Evolutionary conservation across 2,113 vertebrate species (phyloP).

Genomic region (Antechinus flavipes): DNA sequence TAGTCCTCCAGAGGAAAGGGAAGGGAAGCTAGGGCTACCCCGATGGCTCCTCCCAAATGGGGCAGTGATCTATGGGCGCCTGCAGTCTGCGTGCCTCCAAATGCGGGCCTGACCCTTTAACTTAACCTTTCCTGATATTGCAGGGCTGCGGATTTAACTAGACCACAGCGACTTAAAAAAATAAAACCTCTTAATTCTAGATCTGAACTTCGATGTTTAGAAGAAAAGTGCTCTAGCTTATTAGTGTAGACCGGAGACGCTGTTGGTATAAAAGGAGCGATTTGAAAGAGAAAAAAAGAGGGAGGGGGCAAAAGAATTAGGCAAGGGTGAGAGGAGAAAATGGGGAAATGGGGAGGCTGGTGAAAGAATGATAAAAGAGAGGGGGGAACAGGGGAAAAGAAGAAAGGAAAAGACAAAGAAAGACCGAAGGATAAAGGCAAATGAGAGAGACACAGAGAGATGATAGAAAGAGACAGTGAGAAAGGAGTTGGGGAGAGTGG

Average conservation of each 20-base stretch:
- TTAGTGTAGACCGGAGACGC: not conserved
- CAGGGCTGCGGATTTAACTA: not conserved
- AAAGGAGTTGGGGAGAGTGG: not conserved
- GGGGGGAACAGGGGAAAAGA: not conserved
- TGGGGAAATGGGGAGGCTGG: not conserved
- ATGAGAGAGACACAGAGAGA: not conserved
- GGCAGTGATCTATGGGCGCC: not conserved
- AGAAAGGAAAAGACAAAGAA: not conserved
- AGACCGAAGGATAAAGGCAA: too few species aligned
- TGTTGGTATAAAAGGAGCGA: not conserved
- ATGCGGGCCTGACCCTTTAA: slow-evolving; percentile 37
- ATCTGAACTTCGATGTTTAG: not conserved
- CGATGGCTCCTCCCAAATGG: not conserved
- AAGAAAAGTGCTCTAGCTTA: not conserved
- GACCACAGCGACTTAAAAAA: not conserved
- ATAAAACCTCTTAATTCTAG: not conserved
- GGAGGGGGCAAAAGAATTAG: too few species aligned
- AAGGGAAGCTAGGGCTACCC: not conserved
- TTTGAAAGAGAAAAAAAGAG: not conserved
- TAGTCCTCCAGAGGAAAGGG: not conserved
- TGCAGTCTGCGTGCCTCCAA: not conserved
- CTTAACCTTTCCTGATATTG: slow-evolving; percentile 53
- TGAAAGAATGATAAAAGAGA: not conserved
- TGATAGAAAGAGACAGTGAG: not conserved
- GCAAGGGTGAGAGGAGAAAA: not conserved